Conservation (phyloP, 2,113 vertebrate genomes). For the Pseudonaja textilis region DNA sequence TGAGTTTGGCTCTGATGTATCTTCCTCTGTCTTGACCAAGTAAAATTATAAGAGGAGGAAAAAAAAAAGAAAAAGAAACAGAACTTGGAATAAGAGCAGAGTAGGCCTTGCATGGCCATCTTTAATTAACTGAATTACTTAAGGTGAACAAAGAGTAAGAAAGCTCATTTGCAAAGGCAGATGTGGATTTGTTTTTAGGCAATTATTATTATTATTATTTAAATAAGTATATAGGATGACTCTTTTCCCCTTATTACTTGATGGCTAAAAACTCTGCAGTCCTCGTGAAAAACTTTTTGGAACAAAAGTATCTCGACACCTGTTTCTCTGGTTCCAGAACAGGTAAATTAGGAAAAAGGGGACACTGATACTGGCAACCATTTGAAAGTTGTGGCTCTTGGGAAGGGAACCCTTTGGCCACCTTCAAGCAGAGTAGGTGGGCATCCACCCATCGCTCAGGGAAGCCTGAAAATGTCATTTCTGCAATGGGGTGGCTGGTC, state of each 20-base stretch:
- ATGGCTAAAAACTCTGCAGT: not conserved
- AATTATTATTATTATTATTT: not conserved
- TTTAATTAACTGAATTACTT: not conserved
- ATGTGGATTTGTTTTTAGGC: not conserved
- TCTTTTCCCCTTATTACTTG: not conserved
- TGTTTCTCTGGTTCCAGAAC: too few species aligned
- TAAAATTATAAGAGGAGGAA: not conserved
- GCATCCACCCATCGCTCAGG: not conserved
- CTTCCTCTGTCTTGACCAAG: not conserved
- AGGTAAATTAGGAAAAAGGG: not conserved
- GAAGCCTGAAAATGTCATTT: not conserved
- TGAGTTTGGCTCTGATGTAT: not conserved
- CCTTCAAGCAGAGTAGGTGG: not conserved
- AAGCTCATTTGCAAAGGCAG: not conserved
- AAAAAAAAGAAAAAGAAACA: not conserved
- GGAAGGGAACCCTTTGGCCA: not conserved
- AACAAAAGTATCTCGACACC: not conserved
- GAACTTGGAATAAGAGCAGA: not conserved
- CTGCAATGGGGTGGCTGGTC: not conserved
- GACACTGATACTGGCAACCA: not conserved
- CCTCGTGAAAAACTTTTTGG: not conserved
- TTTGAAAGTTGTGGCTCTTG: not conserved
- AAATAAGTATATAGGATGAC: not conserved
- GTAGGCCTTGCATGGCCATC: not conserved
- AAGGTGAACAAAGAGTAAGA: not conserved